Evolutionary conservation across 2,888 invertebrate genomes (phyloP).

Genomic region (Ornithoptera priamus): DNA sequence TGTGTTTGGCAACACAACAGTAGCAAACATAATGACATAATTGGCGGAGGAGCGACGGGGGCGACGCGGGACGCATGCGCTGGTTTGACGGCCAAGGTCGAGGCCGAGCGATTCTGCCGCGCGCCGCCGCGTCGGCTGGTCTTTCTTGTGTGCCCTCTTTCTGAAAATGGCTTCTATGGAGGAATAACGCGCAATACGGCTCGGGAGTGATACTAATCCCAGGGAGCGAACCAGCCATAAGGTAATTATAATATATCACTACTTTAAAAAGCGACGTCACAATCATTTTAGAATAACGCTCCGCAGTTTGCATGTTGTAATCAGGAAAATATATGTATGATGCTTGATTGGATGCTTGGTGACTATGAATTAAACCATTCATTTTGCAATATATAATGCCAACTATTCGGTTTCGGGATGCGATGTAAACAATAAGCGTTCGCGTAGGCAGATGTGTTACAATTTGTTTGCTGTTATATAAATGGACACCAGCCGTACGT

Average conservation of each 20-base stretch:
- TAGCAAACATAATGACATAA: constrained; percentile 76
- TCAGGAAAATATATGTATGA: constrained; percentile 15
- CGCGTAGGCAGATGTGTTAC: constrained; percentile 25
- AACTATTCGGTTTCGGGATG: constrained; percentile 13
- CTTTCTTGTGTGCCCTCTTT: constrained; percentile 62
- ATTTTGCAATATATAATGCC: constrained; percentile 20
- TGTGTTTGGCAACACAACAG: constrained; percentile 71
- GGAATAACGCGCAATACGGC: constrained; percentile 59
- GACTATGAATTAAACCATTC: background rate
- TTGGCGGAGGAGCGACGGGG: constrained; percentile 58
- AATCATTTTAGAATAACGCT: background rate
- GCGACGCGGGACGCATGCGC: constrained; percentile 75
- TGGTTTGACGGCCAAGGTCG: constrained; percentile 80
- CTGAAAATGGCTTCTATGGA: constrained; percentile 56
- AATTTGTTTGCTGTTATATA: constrained; percentile 25
- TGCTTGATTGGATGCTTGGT: background rate
- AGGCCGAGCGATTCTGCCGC: constrained; percentile 74
- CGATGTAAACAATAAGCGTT: constrained; percentile 25
- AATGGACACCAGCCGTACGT: constrained; percentile 14
- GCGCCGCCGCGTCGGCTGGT: constrained; percentile 74
- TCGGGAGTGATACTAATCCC: constrained; percentile 57
- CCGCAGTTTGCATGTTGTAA: constrained; percentile 27
- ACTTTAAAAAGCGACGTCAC: constrained; percentile 1
- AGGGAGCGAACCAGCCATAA: constrained; percentile 36
- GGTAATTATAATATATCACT: constrained; percentile 46